These are phyloP conservation scores for Neoarius graeffei DNA, from an alignment of 2,113 vertebrate species.

Conservation along the genomic window DNA sequence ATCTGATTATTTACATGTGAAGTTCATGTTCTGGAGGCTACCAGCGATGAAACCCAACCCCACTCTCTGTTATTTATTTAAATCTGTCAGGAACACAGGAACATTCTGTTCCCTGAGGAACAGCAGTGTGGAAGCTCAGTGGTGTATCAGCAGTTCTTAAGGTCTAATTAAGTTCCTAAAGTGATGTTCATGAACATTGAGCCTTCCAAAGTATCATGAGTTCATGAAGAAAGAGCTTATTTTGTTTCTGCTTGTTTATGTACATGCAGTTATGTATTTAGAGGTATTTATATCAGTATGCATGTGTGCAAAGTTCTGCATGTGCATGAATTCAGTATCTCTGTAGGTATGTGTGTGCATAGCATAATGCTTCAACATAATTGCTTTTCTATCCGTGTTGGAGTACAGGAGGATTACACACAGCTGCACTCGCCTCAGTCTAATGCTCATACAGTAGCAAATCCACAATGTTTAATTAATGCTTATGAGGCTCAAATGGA, in stretches of 20 bases:
- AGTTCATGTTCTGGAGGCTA: no score
- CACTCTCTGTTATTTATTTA: background rate
- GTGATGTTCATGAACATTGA: background rate
- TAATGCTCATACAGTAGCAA: background rate
- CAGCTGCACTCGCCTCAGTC: background rate
- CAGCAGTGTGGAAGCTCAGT: background rate
- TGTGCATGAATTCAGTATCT: background rate
- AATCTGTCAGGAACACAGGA: background rate
- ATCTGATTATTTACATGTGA: background rate
- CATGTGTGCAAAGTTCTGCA: background rate
- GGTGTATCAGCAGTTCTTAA: background rate
- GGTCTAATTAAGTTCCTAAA: background rate
- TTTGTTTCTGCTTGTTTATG: background rate
- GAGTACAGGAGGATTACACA: background rate
- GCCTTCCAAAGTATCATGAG: background rate
- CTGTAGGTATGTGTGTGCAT: background rate
- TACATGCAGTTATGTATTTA: no score
- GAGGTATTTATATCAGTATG: background rate
- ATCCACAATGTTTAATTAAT: background rate
- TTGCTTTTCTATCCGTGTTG: background rate
- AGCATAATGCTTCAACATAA: background rate
- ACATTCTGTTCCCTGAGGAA: constrained; percentile 24
- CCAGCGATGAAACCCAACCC: background rate
- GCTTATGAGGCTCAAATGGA: background rate
- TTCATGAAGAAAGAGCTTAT: background rate